Conservation (phyloP, 1,140 invertebrate genomes). For the Leptinotarsa defecta region DNA sequence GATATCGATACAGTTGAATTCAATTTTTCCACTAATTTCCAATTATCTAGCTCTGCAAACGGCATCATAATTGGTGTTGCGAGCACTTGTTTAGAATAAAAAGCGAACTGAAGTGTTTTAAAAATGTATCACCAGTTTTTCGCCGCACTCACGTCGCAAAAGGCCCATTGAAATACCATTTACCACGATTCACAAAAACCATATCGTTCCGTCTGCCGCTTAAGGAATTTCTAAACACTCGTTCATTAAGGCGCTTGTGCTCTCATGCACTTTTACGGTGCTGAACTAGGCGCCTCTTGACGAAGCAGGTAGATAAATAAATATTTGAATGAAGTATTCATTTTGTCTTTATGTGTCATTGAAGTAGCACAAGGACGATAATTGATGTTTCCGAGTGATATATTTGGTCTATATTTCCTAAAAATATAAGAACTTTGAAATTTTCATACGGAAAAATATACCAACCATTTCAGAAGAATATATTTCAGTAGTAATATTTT, state of each 20-base stretch:
- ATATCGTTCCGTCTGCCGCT: neutral
- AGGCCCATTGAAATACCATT: neutral
- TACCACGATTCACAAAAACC: slow-evolving; percentile 5
- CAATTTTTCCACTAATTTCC: too few relatives aligned
- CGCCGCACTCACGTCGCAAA: neutral
- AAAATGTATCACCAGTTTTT: neutral
- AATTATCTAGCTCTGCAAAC: too few relatives aligned
- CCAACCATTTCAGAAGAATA: too few relatives aligned
- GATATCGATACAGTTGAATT: too few relatives aligned
- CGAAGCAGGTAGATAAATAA: neutral
- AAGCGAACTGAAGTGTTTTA: neutral
- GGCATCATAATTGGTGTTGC: neutral
- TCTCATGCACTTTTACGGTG: neutral
- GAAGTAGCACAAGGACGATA: too few relatives aligned
- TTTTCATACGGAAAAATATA: too few relatives aligned
- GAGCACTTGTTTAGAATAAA: neutral
- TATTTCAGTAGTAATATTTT: too few relatives aligned
- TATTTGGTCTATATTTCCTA: too few relatives aligned
- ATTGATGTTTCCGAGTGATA: too few relatives aligned
- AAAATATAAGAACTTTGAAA: too few relatives aligned
- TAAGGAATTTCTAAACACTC: slow-evolving; percentile 2
- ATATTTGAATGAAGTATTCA: neutral
- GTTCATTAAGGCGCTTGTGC: neutral
- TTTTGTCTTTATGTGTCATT: neutral
- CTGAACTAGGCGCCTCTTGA: slow-evolving; percentile 2